These are phyloP conservation scores for Gymnoscopelus microlampas DNA, from an alignment of 2,797 vertebrate species.

Conservation along the genomic window DNA sequence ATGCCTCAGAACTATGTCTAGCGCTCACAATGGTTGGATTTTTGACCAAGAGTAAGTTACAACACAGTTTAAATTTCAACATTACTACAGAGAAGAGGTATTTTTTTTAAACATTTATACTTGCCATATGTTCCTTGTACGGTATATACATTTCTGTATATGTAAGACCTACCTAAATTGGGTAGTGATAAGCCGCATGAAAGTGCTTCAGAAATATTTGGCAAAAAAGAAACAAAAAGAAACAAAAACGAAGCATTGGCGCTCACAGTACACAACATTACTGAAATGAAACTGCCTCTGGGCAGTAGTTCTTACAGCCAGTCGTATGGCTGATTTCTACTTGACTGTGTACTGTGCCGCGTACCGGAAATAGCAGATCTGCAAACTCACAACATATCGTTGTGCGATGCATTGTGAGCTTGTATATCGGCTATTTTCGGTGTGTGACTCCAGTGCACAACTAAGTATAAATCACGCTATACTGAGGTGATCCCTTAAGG, in stretches of 20 bases:
- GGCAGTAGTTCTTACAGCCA: slow-evolving; percentile 61
- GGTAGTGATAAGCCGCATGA: slow-evolving; percentile 72
- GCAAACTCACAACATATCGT: no score
- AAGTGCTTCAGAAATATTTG: slow-evolving; percentile 80
- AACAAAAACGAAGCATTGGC: slow-evolving; percentile 31
- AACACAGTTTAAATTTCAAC: slow-evolving; percentile 74
- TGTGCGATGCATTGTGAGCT: no score
- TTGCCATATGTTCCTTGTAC: slow-evolving; percentile 62
- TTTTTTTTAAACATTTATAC: slow-evolving; percentile 73
- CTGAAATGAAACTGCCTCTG: slow-evolving; percentile 60
- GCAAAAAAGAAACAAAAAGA: slow-evolving; percentile 45
- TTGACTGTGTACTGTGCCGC: no score
- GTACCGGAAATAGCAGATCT: no score
- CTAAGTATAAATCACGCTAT: slow-evolving; percentile 7
- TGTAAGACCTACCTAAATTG: slow-evolving; percentile 62
- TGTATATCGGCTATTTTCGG: no score
- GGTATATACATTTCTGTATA: slow-evolving; percentile 72
- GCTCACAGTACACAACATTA: slow-evolving; percentile 71
- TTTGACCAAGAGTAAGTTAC: slow-evolving; percentile 58
- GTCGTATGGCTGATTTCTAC: background rate
- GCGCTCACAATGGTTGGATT: slow-evolving; percentile 39
- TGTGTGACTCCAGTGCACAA: no score
- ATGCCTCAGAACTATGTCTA: slow-evolving; percentile 43
- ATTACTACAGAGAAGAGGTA: slow-evolving; percentile 77
- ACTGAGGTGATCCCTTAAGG: slow-evolving; percentile 58